Conservation (phyloP, 2,113 vertebrate genomes). For the Eira barbara region DNA sequence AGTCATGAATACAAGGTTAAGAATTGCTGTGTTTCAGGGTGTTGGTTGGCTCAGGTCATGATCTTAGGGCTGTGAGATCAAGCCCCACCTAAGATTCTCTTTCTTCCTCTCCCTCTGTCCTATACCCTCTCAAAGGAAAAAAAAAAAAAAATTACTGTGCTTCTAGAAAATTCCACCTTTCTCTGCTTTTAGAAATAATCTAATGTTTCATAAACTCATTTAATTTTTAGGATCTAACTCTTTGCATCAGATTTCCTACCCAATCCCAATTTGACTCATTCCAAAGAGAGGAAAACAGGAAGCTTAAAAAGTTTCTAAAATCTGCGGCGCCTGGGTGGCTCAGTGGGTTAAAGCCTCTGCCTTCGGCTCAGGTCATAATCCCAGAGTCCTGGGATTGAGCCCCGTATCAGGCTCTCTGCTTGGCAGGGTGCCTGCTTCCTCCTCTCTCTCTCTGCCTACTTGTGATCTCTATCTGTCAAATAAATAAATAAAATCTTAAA, state of each 20-base stretch:
- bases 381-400: no score
- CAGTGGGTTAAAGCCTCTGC: no score
- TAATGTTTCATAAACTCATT: background rate
- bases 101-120: background rate
- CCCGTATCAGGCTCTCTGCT: no score
- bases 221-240: conserved; percentile 27
- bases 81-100: background rate
- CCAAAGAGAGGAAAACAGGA: background rate
- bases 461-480: no score
- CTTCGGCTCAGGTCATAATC: no score
- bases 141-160: background rate
- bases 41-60: background rate
- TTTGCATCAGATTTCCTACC: conserved; percentile 40
- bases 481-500: no score
- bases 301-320: conserved; percentile 14
- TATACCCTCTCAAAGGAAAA: no score
- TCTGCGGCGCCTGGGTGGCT: no score
- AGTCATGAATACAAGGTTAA: background rate
- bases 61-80: background rate
- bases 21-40: background rate
- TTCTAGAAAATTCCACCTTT: conserved; percentile 17
- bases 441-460: no score
- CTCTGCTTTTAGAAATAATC: conserved; percentile 28
- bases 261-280: background rate
- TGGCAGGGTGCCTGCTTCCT: no score